Percentiles rank a stretch among this genome's conserved stretches.
These are phyloP conservation scores for Crambe crambe DNA, from an alignment of 37 sponge, comb jelly and placozoan genomes.

Conservation along the genomic window DNA sequence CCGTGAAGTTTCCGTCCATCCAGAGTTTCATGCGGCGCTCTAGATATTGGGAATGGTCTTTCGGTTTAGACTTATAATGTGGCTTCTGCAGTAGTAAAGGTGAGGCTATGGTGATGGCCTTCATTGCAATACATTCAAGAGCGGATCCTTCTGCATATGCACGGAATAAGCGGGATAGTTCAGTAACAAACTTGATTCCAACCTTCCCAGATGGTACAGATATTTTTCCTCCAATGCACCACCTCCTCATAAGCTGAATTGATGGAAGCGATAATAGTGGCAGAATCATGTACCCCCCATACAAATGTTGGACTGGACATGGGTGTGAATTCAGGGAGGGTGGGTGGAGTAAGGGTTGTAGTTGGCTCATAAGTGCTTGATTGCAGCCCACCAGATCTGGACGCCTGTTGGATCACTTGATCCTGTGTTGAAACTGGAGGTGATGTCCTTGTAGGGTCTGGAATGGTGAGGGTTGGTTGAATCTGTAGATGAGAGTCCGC, in stretches of 20 bases:
- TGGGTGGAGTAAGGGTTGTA: too few species aligned
- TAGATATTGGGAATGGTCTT: too few species aligned
- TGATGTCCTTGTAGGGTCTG: too few species aligned
- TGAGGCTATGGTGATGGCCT: not conserved
- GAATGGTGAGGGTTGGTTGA: too few species aligned
- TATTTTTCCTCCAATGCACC: conserved; percentile 16
- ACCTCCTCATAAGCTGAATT: conserved; percentile 16
- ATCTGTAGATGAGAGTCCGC: too few species aligned
- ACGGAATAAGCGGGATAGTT: conserved; percentile 7
- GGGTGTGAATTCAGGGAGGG: too few species aligned
- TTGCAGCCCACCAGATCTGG: too few species aligned
- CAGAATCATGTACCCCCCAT: not conserved
- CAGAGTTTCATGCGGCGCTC: too few species aligned
- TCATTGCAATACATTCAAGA: conserved; percentile 16
- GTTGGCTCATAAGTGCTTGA: too few species aligned
- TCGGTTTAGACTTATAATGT: not conserved
- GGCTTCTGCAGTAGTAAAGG: conserved; percentile 30
- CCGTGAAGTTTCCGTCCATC: too few species aligned
- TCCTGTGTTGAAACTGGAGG: too few species aligned
- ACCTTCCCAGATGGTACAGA: conserved; percentile 13
- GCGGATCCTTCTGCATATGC: conserved; percentile 13
- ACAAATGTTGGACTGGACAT: not conserved
- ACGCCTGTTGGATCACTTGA: too few species aligned
- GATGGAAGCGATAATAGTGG: conserved; percentile 1
- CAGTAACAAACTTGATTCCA: conserved; percentile 21